These are phyloP conservation scores for Ancistrus triradiatus DNA, from an alignment of 2,113 vertebrate species.

Conservation along the genomic window DNA sequence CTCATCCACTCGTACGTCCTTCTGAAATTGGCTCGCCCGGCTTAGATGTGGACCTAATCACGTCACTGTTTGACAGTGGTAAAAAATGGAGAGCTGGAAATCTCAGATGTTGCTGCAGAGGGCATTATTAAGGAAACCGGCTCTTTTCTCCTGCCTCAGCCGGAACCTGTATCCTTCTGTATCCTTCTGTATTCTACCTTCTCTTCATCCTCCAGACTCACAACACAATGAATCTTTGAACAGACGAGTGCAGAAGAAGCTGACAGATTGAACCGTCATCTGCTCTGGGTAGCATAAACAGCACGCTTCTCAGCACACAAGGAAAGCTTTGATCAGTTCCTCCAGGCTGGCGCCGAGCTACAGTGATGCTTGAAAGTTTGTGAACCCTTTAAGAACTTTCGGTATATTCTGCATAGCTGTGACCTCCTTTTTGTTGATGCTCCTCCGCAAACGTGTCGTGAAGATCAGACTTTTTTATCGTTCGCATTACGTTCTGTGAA, in stretches of 20 bases:
- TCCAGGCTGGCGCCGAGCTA: background rate
- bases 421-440: too few species aligned
- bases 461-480: too few species aligned
- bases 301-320: background rate
- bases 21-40: background rate
- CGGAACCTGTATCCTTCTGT: background rate
- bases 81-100: background rate
- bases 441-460: too few species aligned
- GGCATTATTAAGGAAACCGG: background rate
- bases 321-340: background rate
- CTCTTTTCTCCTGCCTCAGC: too few species aligned
- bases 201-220: background rate
- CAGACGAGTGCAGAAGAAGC: too few species aligned
- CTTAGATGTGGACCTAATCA: background rate
- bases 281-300: background rate
- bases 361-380: background rate
- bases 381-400: too few species aligned
- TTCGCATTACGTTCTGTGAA: too few species aligned
- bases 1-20: background rate
- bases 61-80: background rate
- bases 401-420: too few species aligned
- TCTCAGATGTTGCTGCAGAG: background rate
- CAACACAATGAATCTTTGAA: too few species aligned
- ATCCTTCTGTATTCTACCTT: too few species aligned
- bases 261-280: background rate